Percentiles rank a stretch among this genome's conserved stretches.
These are phyloP conservation scores for Varanus salvator DNA, from an alignment of 2,113 vertebrate genomes.

Conservation along the genomic window DNA sequence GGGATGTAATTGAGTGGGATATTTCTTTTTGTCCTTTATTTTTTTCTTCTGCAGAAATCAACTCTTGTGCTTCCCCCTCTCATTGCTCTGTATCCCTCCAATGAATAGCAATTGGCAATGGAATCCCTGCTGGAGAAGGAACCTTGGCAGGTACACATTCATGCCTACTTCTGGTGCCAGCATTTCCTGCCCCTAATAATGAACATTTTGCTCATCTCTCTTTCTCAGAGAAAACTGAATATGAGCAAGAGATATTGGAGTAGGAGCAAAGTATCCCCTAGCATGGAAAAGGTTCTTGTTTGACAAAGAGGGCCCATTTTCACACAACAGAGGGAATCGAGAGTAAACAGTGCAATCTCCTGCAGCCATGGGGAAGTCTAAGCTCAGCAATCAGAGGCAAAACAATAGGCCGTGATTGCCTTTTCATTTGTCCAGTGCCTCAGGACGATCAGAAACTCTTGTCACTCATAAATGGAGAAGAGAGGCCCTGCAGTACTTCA, in stretches of 20 bases:
- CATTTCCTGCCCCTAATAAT: background rate
- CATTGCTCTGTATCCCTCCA: too few relatives aligned
- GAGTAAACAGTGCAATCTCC: constrained; percentile 14
- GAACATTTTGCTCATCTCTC: background rate
- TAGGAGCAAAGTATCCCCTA: background rate
- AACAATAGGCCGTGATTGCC: constrained; percentile 38
- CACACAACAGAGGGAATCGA: constrained; percentile 3
- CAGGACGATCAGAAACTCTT: constrained; percentile 57
- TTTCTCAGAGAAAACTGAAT: background rate
- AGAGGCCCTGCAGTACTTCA: constrained; percentile 17
- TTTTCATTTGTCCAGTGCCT: constrained; percentile 60
- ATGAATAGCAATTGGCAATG: too few relatives aligned
- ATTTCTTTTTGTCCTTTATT: background rate
- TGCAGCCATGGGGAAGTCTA: constrained; percentile 13
- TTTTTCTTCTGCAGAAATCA: background rate
- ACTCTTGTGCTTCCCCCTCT: background rate
- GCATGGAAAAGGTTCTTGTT: background rate
- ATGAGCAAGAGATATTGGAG: background rate
- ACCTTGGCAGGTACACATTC: too few relatives aligned
- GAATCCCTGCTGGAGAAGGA: too few relatives aligned
- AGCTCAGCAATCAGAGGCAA: constrained; percentile 41
- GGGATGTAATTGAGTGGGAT: too few relatives aligned
- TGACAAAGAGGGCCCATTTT: constrained; percentile 19
- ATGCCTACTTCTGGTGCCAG: too few relatives aligned
- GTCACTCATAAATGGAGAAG: constrained; percentile 51